Evolutionary conservation across 2,888 invertebrate species (phyloP), one percentile per base, ranked within the genome.

Genomic region (Ophion slaviceki): DNA sequence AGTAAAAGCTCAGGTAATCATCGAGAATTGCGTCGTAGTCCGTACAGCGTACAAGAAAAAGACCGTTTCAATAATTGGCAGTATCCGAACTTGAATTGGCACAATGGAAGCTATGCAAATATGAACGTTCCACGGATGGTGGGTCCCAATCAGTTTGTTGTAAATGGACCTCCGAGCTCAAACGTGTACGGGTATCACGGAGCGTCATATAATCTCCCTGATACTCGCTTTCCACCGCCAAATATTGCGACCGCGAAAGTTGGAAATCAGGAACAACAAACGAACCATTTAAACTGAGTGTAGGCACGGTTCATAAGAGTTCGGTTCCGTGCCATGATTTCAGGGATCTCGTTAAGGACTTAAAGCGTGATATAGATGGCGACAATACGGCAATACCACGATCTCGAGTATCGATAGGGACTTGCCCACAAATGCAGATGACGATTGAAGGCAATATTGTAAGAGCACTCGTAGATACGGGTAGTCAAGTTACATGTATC

Each of bases 281-380:
- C 6, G 61, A n/a, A n/a, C 20, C 61, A 61, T 61, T 61, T 61
- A 61, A 53, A 53, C 53, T 53, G 5, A 53, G 14, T 6, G 53
- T 53, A 2, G 53, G 53, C 57, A 10, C 57, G 57, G 57, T 57
- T 57, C 57, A 14, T 5, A 57, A 57, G 5, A 57, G 57, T 57
- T 10, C 20, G 14, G 64, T 72, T 17, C 68, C 80, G 80, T 80
- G 80, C 71, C 80, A 68, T 20, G 68, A 80, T 66, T 59, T 64
- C 1, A 66, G 57, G 53, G 80, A 80, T 53, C 72, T 72, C 53
- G 24, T 74, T 10, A 53, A 75, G 47, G 78, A 74, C 32, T 45
- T 82, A 11, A 53, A 82, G n/a, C 17, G 68, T 24, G 72, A 45
- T n/a, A 57, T 71, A 1, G 57, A 67, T 57, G 70, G 79, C 45